phyloP scores from a whole-genome alignment of 2,888 invertebrate genomes.

The Copidosoma aretas region DNA sequence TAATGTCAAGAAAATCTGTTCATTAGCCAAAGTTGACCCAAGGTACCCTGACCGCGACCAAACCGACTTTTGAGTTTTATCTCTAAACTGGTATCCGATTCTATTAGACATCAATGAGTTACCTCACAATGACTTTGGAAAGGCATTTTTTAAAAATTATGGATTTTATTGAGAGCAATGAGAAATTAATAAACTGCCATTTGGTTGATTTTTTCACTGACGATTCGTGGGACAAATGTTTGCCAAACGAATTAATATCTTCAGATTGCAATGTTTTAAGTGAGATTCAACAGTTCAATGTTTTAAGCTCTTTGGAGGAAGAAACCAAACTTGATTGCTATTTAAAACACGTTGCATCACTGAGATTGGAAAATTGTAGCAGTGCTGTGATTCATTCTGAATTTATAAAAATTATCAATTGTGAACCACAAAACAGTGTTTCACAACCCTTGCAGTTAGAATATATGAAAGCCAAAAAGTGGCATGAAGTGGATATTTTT shows the following conservation, averaged over 20 bases:
- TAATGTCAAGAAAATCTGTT: slow-evolving; percentile 74
- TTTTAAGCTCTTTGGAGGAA: slow-evolving; percentile 21
- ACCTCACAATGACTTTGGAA: slow-evolving; percentile 47
- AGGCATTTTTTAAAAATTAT: slow-evolving; percentile 62
- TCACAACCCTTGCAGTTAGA: slow-evolving; percentile 58
- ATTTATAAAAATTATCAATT: slow-evolving; percentile 59
- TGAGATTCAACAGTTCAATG: slow-evolving; percentile 24
- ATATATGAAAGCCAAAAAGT: slow-evolving; percentile 82
- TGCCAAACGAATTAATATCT: slow-evolving; percentile 66
- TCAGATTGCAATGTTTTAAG: slow-evolving; percentile 42
- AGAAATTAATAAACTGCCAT: slow-evolving; percentile 76
- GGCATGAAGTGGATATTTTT: slow-evolving; percentile 69
- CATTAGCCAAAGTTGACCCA: slow-evolving; percentile 70
- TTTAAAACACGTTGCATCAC: slow-evolving; percentile 44
- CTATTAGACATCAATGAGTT: no score
- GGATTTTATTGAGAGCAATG: slow-evolving; percentile 67
- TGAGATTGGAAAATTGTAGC: slow-evolving; percentile 50
- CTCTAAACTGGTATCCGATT: not conserved
- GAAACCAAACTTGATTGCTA: slow-evolving; percentile 42
- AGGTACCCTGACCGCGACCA: slow-evolving; percentile 67
- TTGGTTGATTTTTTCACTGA: slow-evolving; percentile 78
- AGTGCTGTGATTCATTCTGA: slow-evolving; percentile 43
- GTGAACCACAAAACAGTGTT: slow-evolving; percentile 53
- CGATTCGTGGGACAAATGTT: slow-evolving; percentile 69
- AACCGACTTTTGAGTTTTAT: slow-evolving; percentile 66